A percentile compares a stretch with the other conserved stretches of the same genome.
phyloP scores from a whole-genome alignment of 2,888 invertebrate species.

The Cephus spinipes region DNA sequence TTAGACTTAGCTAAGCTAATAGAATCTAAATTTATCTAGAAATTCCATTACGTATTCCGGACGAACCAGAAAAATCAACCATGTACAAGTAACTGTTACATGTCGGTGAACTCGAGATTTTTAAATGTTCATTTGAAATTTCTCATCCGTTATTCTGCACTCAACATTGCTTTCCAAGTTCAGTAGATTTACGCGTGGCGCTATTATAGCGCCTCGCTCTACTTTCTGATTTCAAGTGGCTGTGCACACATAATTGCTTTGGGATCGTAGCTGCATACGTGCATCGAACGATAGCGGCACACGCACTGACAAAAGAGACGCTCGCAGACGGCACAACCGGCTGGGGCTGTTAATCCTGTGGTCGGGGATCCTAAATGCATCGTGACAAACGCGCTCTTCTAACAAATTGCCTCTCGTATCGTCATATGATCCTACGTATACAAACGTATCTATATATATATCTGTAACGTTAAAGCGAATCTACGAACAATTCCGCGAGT shows the following conservation, averaged over 20 bases:
- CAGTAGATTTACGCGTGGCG: not conserved
- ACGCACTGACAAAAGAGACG: not conserved
- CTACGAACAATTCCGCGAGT: slow-evolving; percentile 36
- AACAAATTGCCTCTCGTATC: slow-evolving; percentile 53
- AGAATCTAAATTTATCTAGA: not conserved
- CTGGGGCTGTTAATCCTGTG: not conserved
- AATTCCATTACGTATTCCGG: not conserved
- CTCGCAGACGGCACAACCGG: not conserved
- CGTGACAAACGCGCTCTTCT: slow-evolving; percentile 42
- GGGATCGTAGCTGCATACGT: not conserved
- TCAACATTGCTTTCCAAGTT: not conserved
- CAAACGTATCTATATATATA: not conserved
- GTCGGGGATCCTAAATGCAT: slow-evolving; percentile 44
- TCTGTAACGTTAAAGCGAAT: slow-evolving; percentile 41
- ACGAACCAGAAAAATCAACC: not conserved
- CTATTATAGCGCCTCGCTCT: not conserved
- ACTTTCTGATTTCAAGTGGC: not conserved
- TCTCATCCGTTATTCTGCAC: not conserved
- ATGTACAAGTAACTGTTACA: not conserved
- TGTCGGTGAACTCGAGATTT: not conserved
- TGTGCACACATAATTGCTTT: not conserved
- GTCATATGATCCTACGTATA: slow-evolving; percentile 21
- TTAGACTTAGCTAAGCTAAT: not conserved
- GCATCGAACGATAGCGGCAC: not conserved
- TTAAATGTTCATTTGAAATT: not conserved